Base-by-base conservation (phyloP, 2,797 vertebrate species). In the Echeneis naucrates region DNA sequence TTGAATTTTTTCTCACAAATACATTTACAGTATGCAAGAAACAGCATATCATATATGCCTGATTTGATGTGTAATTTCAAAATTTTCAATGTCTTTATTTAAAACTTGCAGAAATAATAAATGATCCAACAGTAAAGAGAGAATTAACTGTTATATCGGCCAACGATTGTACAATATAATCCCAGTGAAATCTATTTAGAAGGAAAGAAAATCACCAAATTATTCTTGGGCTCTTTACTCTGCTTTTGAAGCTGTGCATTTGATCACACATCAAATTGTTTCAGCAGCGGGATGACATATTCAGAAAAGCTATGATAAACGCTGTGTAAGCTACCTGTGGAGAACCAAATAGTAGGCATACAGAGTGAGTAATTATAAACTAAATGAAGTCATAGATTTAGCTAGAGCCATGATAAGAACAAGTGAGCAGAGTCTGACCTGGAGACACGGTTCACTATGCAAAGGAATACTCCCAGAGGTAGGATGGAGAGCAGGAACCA, bases 401-500 rank as follows among this genome's bases (percentile, higher is more conserved):
- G 21, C 10, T 5, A 32, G 26, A 59, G 16, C 4, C 19, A 37
- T 26, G 35, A 66, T 53, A 62, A 48, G 24, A 63, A 40, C 1
- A 23, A 52, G 14, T 1, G 23, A 37, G 59, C 42, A 38, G 37
- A 60, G 40, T 62, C 92, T 91, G 75, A 96, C 95, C 95, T 95
- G 89, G 94, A 94, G 73, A 94, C 87, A 50, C 87, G 92, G 74
- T 95, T 95, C 79, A 95, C 77, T 23, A 95, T 8, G 72, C 52
- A 94, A 80, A 96, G 95, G 76, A 95, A 93, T 42, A 42, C 82
- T 70, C 89, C 91, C 27, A 96, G 77, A 8, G 95, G 95, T 55
- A 95, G 17, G 72, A 95, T 90, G 69, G 93, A 94, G 62, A 96
- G 55, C 68, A 96, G 92, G 85, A 96, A 96, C 94, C 95, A 96